Evolutionary conservation across 1,140 invertebrate genomes (phyloP).

Genomic region (Ganaspis sp.): DNA sequence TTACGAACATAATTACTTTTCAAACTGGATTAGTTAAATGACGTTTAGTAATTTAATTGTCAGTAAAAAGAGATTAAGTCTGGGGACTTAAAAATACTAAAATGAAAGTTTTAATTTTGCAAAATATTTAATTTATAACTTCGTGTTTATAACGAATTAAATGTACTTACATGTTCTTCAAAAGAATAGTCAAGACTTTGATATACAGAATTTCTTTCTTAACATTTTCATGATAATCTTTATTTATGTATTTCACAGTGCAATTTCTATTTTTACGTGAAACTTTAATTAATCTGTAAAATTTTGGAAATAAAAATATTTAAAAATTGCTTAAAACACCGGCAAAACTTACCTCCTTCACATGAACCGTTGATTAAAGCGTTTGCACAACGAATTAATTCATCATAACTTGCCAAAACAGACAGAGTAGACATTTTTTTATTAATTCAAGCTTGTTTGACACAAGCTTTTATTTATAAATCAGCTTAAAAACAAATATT

Average conservation of each 20-base stretch:
- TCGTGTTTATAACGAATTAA: background rate
- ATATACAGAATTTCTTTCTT: background rate
- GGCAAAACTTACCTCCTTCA: conserved; percentile 79
- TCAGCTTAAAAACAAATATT: conserved; percentile 11
- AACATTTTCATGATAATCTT: background rate
- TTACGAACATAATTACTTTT: too few species aligned
- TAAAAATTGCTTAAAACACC: conserved; percentile 35
- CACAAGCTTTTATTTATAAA: background rate
- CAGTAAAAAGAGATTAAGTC: too few species aligned
- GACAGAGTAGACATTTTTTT: conserved; percentile 69
- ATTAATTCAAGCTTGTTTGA: background rate
- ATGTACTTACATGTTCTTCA: too few species aligned
- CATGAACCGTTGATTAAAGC: conserved; percentile 80
- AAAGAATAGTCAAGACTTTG: too few species aligned
- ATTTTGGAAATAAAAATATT: too few species aligned
- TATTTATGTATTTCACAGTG: background rate
- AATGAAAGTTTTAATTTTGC: too few species aligned
- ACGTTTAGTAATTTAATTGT: too few species aligned
- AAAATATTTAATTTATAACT: too few species aligned
- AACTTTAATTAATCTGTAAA: conserved; percentile 21
- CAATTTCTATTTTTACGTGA: background rate
- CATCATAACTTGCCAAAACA: conserved; percentile 79
- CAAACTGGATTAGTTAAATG: too few species aligned
- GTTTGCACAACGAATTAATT: conserved; percentile 81
- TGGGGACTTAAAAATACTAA: too few species aligned